Conservation (phyloP, 2,113 vertebrate genomes). For the Pseudorhombus dupliciocellatus region DNA sequence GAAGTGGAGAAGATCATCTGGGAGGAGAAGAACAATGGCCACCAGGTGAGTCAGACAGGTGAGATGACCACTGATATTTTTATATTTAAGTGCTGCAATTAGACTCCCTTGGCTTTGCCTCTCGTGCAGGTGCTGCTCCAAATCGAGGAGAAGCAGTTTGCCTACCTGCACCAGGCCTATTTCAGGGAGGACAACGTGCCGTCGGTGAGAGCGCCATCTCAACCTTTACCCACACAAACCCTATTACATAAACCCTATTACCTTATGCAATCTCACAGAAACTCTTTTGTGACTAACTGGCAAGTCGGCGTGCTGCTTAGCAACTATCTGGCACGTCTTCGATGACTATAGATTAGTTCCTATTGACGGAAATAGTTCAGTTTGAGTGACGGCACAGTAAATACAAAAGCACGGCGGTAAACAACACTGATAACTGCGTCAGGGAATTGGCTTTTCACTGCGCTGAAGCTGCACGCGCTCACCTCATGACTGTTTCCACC, state of each 20-base stretch:
- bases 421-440: not conserved
- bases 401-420: not conserved
- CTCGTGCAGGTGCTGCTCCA: constrained; percentile 80
- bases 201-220: constrained; percentile 67
- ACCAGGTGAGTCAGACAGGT: constrained; percentile 63
- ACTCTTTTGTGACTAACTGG: not conserved
- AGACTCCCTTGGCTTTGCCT: not conserved
- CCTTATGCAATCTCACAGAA: fast-evolving
- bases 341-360: constrained; percentile 18
- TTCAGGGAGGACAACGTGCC: constrained; percentile 83
- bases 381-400: not conserved
- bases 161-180: constrained; percentile 78
- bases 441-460: not conserved
- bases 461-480: constrained; percentile 3
- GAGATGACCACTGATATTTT: fast-evolving
- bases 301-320: not conserved
- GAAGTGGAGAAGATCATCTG: constrained; percentile 82
- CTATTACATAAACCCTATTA: not conserved
- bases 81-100: not conserved
- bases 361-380: constrained; percentile 14
- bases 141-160: constrained; percentile 84
- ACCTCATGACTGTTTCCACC: not conserved
- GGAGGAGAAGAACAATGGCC: constrained; percentile 79
- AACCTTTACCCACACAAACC: constrained; percentile 15
- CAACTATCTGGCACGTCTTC: constrained; percentile 21